A percentile compares a stretch with the other conserved stretches of the same genome.
These are phyloP conservation scores for Neosilurus hyrtlii DNA, from an alignment of 2,797 vertebrate species.

Conservation along the genomic window DNA sequence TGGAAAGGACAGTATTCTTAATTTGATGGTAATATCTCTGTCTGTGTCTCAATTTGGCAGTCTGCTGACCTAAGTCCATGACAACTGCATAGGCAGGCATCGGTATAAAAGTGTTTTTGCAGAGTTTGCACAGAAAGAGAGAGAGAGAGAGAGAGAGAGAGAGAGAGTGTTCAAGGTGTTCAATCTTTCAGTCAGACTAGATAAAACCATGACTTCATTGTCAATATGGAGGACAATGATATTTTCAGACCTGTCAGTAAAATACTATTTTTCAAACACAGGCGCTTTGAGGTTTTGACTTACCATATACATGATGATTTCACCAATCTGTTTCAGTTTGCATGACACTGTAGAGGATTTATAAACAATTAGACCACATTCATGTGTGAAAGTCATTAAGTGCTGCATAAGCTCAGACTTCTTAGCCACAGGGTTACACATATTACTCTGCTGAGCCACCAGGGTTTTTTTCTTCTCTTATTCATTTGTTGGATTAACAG, in stretches of 20 bases:
- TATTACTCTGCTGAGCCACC: slow-evolving; percentile 11
- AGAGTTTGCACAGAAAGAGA: slow-evolving; percentile 13
- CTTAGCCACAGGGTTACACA: slow-evolving; percentile 35
- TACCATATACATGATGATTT: slow-evolving; percentile 63
- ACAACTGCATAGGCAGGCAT: slow-evolving; percentile 44
- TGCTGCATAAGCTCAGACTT: slow-evolving; percentile 40
- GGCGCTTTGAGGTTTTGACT: slow-evolving; percentile 57
- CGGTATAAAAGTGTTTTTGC: slow-evolving; percentile 26
- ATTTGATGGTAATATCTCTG: slow-evolving; percentile 31
- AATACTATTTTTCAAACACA: slow-evolving; percentile 65
- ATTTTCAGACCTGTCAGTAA: slow-evolving; percentile 70
- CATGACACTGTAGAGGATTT: slow-evolving; percentile 38
- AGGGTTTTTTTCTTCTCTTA: not conserved
- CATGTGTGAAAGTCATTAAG: slow-evolving; percentile 62
- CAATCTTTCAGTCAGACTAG: slow-evolving; percentile 52
- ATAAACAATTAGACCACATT: slow-evolving; percentile 53
- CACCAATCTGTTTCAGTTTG: slow-evolving; percentile 51
- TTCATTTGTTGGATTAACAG: slow-evolving; percentile 9
- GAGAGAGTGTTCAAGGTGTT: slow-evolving; percentile 12
- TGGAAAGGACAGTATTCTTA: slow-evolving; percentile 32
- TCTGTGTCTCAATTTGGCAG: slow-evolving; percentile 23
- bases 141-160: not conserved
- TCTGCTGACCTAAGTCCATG: slow-evolving; percentile 43
- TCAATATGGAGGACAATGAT: slow-evolving; percentile 66
- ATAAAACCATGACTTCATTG: slow-evolving; percentile 68